Evolutionary conservation across 2,797 vertebrate genomes (phyloP), one percentile per base, ranked within the genome.

Genomic region (Ambastaia sidthimunki): DNA sequence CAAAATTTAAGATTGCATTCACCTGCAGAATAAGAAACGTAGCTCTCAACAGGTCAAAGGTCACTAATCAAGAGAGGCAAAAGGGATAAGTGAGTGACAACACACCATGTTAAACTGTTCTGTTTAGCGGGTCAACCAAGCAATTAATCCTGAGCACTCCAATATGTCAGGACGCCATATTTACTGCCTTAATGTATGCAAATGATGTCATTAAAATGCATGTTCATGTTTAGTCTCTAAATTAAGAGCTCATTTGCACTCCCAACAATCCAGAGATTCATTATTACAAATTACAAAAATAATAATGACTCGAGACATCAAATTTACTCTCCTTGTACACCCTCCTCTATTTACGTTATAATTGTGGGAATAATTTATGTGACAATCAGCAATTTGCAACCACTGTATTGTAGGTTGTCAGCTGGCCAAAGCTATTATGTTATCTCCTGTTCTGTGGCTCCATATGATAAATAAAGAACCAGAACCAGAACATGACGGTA

Each of bases 241-340:
- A 94, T 93, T 83, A 93, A 92, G 92, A 90, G 90, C 89, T 94
- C 89, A 88, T 92, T 93, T 88, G 85, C 86, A 88, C 87, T 91
- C 89, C 90, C 89, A 90, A 90, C 89, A 86, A 90, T 87, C 84
- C 62, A 85, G 86, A 90, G 88, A 89, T 91, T 91, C 87, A 83
- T 93, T 91, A 92, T 91, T 91, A 91, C 90, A 90, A 91, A 92
- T 93, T 92, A 93, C 84, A 88, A 89, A 91, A 92, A 91, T 91
- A 93, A 93, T 91, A 89, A 91, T 91, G 90, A 91, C 89, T 91
- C 90, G 80, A 91, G 90, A 91, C 87, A 88, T 92, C 82, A 80
- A 89, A 92, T 93, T 90, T 81, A 81, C 88, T 90, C 88, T 88
- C 83, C 85, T 89, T 72, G 70, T 76, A 72, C 77, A 71, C 79